A percentile compares a stretch with the other conserved stretches of the same genome.
Evolutionary conservation across 2,888 invertebrate genomes (phyloP).

Genomic region (Stegana nigrithorax): DNA sequence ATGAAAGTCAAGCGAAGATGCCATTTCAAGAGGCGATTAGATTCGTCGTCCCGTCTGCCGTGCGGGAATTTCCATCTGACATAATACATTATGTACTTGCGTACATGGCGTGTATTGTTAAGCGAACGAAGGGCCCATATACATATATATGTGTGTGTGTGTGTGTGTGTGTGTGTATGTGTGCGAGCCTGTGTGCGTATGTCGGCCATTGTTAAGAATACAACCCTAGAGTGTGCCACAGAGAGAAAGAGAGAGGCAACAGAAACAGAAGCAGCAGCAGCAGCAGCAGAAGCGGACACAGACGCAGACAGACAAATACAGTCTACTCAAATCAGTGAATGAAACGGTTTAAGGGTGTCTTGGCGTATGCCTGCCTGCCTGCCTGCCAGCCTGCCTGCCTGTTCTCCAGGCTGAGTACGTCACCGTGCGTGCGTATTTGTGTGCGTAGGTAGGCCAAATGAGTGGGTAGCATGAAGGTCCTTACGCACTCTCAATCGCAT

Average conservation of each 20-base stretch:
- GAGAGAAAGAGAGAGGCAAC: slow-evolving; percentile 17
- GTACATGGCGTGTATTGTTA: neutral
- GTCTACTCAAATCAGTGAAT: slow-evolving; percentile 51
- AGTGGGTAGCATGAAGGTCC: slow-evolving; percentile 37
- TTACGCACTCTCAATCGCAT: slow-evolving; percentile 33
- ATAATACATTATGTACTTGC: slow-evolving; percentile 43
- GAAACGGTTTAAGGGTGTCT: slow-evolving; percentile 38
- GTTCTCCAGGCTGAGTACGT: slow-evolving; percentile 20
- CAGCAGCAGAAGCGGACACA: slow-evolving; percentile 38
- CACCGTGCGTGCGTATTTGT: slow-evolving; percentile 3
- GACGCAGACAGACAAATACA: slow-evolving; percentile 22
- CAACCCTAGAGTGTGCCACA: slow-evolving; percentile 17
- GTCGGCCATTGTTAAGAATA: slow-evolving; percentile 54
- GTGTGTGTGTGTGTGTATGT: slow-evolving; percentile 26
- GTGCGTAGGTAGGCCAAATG: slow-evolving; percentile 34
- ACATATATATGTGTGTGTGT: slow-evolving; percentile 11
- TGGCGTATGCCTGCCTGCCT: slow-evolving; percentile 25
- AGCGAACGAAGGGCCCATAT: neutral
- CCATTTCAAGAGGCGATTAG: slow-evolving; percentile 44
- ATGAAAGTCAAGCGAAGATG: slow-evolving; percentile 55
- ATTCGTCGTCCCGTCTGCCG: slow-evolving; percentile 27
- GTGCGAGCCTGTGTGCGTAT: slow-evolving; percentile 37
- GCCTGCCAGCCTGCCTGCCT: slow-evolving; percentile 20
- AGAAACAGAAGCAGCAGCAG: slow-evolving; percentile 41
- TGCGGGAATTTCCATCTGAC: slow-evolving; percentile 17